Evolutionary conservation across 2,888 invertebrate species (phyloP), one percentile per base, ranked within the genome.

Genomic region (Lithophane leautieri): DNA sequence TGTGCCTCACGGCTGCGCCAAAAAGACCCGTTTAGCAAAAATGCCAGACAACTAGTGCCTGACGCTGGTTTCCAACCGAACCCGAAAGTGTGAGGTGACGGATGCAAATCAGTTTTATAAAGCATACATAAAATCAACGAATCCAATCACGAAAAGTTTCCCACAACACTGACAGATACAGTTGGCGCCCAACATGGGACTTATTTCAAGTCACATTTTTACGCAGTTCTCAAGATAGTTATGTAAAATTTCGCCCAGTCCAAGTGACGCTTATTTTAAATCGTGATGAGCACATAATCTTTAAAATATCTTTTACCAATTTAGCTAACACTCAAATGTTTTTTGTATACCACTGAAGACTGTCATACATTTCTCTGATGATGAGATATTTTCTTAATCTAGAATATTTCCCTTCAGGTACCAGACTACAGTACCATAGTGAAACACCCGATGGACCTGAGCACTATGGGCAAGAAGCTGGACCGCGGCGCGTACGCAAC

Each of bases 391-490:
- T 58, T 58, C 2, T 58, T 58, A 58, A 28, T 25, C n/a, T 54
- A 25, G 25, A 58, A 16, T 25, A 28, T 58, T 28, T 58, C 28
- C 16, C 28, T 19, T 6, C 87, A 97, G 97, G 98, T 99, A 16
- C 98, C 99, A 22, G 99, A 99, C 94, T 99, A 99, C 94, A 97
- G 95, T 74, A 91, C 93, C 0, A 91, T 96, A 71, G 96, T 96
- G 60, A 96, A 94, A 74, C 92, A 95, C 47, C 96, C 96, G 0
- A 96, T 96, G 96, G 96, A 96, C 67, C 90, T 96, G 2, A 95
- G 95, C 84, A 98, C 98, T 0, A 99, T 99, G 98, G 97, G 98
- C 81, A 97, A 96, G 81, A 98, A 98, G 94, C 94, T 98, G 34
- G 98, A 98, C 77, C 98, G 94, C 40, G 95, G 95, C 66, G 89